These are phyloP conservation scores for Hippocampus comes DNA, from an alignment of 2,113 vertebrate species.

Conservation along the genomic window DNA sequence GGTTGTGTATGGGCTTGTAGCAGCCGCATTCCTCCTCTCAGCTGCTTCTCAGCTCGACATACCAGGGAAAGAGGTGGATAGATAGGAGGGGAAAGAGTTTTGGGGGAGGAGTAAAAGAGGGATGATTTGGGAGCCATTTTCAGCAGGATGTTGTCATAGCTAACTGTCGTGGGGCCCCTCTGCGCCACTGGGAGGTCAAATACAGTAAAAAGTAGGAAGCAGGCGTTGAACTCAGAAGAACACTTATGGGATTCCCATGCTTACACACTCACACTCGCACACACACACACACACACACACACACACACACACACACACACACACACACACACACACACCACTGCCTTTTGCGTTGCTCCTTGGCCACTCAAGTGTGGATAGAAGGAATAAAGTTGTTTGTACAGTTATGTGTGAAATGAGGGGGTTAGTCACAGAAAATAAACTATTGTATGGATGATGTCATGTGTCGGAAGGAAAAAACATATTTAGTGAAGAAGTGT, in stretches of 20 bases:
- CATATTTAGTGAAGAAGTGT: neutral
- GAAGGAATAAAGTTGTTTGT: neutral
- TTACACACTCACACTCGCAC: neutral
- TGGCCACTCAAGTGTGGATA: neutral
- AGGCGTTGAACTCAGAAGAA: constrained; percentile 11
- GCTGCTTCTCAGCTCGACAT: constrained; percentile 63
- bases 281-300: neutral
- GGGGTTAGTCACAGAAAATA: neutral
- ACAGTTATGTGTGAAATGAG: neutral
- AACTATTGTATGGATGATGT: neutral
- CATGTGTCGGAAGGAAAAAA: neutral
- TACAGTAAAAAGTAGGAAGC: constrained; percentile 41
- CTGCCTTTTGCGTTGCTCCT: neutral
- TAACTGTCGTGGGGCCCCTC: constrained; percentile 11
- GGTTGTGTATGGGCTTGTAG: constrained; percentile 69
- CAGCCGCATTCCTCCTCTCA: constrained; percentile 67
- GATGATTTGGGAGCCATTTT: constrained; percentile 22
- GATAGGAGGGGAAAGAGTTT: neutral
- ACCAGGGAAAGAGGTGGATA: constrained; percentile 36
- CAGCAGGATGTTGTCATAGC: constrained; percentile 10
- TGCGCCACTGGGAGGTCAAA: constrained; percentile 17
- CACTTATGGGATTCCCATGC: constrained; percentile 40
- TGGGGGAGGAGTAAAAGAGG: neutral
- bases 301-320: too few species aligned
- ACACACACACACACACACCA: too few species aligned